Evolutionary conservation across 2,113 vertebrate species (phyloP), one percentile per base, ranked within the genome.

Genomic region (Ictalurus furcatus): DNA sequence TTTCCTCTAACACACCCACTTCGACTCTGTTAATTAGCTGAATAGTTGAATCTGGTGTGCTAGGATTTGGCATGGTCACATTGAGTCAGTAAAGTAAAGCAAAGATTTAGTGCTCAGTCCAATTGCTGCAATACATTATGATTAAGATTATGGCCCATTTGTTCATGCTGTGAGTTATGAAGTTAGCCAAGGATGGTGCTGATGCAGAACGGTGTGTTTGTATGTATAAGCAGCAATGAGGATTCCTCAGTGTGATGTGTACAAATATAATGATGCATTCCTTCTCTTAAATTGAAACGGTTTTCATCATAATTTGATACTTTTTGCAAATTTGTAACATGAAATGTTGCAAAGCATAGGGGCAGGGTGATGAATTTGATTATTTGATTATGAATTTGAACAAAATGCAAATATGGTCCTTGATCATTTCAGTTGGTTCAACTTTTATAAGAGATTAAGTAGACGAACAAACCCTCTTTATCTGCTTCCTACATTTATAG

Each of bases 1-100:
- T 9, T 84, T 63, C 23, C 34, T 63, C 59, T 23, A 61, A 40
- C 81, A 84, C 58, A 40, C 58, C 81, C 81, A 63, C 80, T 82
- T 82, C 3, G 19, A 81, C 52, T 82, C n/a, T 82, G 54, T 12
- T 81, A 30, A 9, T 56, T 30, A 80, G 76, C 44, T n/a, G 28
- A 30, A 11, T 58, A 34, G 28, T 4, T 82, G 1, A 30, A 82
- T 82, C 30, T 67, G 48, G 16, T 69, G 73, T 52, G 25, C 52
- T 54, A 11, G 48, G 19, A 40, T 81, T 81, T 89, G 65, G 30
- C 48, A 80, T 13, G 63, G 34, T 69, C 17, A 23, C 69, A 17
- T 0, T 74, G 52, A 74, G 17, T 54, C 79, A 3, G n/a, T 23
- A 58, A 58, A 67, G n/a, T 8, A 56, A 82, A 58, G n/a, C 12